phyloP scores from a whole-genome alignment of 2,113 vertebrate genomes.

The Brienomyrus brachyistius region DNA sequence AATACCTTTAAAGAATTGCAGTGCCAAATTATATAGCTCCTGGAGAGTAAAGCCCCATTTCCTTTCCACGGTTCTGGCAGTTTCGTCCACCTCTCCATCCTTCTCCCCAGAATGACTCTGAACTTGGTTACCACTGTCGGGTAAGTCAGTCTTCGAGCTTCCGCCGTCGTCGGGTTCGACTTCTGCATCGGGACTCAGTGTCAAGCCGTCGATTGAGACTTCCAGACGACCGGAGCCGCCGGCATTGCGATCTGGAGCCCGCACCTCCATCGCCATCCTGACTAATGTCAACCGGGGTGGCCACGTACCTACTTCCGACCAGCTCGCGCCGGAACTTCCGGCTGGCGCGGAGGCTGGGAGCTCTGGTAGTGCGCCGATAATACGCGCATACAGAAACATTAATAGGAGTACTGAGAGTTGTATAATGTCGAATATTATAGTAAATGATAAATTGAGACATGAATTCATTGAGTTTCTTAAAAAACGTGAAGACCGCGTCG shows the following conservation, averaged over 20 bases:
- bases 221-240: conserved; percentile 81
- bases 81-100: conserved; percentile 46
- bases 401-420: neutral
- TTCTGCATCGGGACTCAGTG: conserved; percentile 81
- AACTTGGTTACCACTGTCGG: conserved; percentile 25
- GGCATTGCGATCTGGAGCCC: conserved; percentile 66
- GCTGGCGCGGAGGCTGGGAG: conserved; percentile 9
- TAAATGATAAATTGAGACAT: neutral
- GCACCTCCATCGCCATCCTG: conserved; percentile 80
- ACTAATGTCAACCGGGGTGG: conserved; percentile 73
- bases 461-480: neutral
- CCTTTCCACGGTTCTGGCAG: conserved; percentile 59
- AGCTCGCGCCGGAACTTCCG: conserved; percentile 73
- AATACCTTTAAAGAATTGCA: conserved; percentile 90
- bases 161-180: conserved; percentile 51
- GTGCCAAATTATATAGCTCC: conserved; percentile 82
- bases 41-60: conserved; percentile 83
- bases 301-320: conserved; percentile 93
- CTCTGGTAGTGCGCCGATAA: neutral
- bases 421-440: neutral
- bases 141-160: conserved; percentile 19
- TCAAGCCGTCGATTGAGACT: conserved; percentile 90
- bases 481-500: neutral
- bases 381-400: neutral
- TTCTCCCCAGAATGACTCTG: conserved; percentile 41